Evolutionary conservation across 2,113 vertebrate species (phyloP), one percentile per base, ranked within the genome.

Genomic region (Promerops cafer): DNA sequence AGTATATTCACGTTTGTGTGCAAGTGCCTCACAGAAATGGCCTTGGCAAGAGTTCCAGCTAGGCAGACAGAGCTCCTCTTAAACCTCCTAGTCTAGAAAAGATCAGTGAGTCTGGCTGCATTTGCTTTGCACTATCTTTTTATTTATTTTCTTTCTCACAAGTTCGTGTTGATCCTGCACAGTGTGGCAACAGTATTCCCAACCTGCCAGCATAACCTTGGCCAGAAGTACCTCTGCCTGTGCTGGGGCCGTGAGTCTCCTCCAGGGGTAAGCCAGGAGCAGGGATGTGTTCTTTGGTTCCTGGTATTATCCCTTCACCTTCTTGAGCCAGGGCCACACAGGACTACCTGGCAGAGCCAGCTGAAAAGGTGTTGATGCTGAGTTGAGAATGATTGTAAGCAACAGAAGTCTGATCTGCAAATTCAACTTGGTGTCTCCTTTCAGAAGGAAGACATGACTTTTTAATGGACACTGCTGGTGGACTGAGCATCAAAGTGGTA

Each of bases 181-280:
- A 21, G 28, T 0, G 0, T 61, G 23, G 23, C 1, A 8, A 39
- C 57, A 50, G 10, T 64, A 17, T 61, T 83, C 59, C 42, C 54
- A 77, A 19, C 5, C 17, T 52, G 7, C 15, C 53, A 49, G 20
- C 1, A 2, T 53, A 64, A 68, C 11, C 40, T 64, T 56, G 85
- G 37, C 37, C 75, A 74, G 30, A 53, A 40, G 15, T 50, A 17
- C 22, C 33, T 28, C 61, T 57, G 5, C 10, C 42, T 65, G 54
- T 81, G 23, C 30, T 74, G n/a, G n/a, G 12, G 9, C 39, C 8
- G 0, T 2, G 0, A 35, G 9, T 8, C 7, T 90, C 21, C 54
- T 59, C 13, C 31, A 26, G 45, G 23, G 19, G 26, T 65, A 20
- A 72, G 4, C 1, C 7, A 30, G 57, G 22, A 83, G 19, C 33